Conservation (phyloP, 1,140 invertebrate species). For the Dinoponera quadriceps region DNA sequence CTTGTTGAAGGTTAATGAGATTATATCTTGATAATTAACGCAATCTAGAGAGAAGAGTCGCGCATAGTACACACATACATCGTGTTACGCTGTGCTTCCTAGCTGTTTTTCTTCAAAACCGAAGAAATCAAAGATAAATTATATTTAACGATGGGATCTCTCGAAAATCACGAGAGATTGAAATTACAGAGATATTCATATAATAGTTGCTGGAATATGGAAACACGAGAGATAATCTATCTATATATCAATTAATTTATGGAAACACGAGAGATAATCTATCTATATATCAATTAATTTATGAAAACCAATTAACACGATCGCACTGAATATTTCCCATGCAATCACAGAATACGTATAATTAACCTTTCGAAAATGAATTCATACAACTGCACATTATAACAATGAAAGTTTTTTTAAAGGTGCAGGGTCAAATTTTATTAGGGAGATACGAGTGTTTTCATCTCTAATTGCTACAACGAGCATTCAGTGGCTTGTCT, state of each 20-base stretch:
- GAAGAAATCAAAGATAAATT: no score
- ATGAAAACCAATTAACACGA: no score
- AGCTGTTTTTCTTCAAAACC: background rate
- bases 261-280: background rate
- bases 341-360: background rate
- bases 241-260: no score
- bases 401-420: constrained; percentile 5
- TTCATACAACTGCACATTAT: background rate
- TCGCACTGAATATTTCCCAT: background rate
- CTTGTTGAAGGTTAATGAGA: background rate
- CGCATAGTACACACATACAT: no score
- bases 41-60: background rate
- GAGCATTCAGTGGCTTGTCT: background rate
- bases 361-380: background rate
- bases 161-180: background rate
- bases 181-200: background rate
- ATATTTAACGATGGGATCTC: no score
- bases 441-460: background rate
- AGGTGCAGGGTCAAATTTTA: background rate
- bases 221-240: background rate
- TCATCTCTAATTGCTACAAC: background rate
- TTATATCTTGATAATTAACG: constrained; percentile 1
- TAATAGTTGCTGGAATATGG: background rate
- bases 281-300: no score
- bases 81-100: background rate